These are phyloP conservation scores for Serrognathus titanus DNA, from an alignment of 2,888 invertebrate genomes.

Conservation along the genomic window DNA sequence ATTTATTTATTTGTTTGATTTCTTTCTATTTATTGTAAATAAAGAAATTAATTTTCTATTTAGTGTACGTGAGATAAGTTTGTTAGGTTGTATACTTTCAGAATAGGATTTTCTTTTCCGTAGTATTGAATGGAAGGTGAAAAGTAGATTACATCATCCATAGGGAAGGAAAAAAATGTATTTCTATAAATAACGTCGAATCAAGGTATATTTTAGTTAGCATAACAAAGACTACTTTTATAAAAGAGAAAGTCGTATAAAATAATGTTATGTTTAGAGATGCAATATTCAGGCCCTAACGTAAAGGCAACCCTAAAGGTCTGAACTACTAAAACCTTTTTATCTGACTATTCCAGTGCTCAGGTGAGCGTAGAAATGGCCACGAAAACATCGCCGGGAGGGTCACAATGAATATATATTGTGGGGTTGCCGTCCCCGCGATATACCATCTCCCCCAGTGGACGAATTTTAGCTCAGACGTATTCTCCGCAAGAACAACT, in stretches of 20 bases:
- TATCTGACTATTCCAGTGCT: constrained; percentile 38
- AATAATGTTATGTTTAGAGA: constrained; percentile 31
- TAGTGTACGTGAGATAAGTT: too few species aligned
- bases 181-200: constrained; percentile 9
- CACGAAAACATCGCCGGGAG: constrained; percentile 38
- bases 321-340: constrained; percentile 39
- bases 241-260: constrained; percentile 21
- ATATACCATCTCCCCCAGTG: constrained; percentile 23
- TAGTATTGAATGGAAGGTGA: too few species aligned
- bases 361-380: constrained; percentile 41
- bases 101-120: too few species aligned
- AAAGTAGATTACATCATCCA: too few species aligned
- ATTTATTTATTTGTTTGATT: too few species aligned
- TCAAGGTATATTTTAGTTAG: constrained; percentile 22
- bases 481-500: constrained; percentile 24
- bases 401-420: constrained; percentile 41
- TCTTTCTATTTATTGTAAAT: too few species aligned
- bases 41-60: too few species aligned
- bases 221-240: constrained; percentile 22
- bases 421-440: constrained; percentile 21
- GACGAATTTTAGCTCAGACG: constrained; percentile 21
- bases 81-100: too few species aligned
- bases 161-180: not conserved
- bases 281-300: constrained; percentile 25
- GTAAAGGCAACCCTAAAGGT: constrained; percentile 34